These are phyloP conservation scores for Conus betulinus DNA, from an alignment of 1,140 invertebrate genomes.

Conservation along the genomic window DNA sequence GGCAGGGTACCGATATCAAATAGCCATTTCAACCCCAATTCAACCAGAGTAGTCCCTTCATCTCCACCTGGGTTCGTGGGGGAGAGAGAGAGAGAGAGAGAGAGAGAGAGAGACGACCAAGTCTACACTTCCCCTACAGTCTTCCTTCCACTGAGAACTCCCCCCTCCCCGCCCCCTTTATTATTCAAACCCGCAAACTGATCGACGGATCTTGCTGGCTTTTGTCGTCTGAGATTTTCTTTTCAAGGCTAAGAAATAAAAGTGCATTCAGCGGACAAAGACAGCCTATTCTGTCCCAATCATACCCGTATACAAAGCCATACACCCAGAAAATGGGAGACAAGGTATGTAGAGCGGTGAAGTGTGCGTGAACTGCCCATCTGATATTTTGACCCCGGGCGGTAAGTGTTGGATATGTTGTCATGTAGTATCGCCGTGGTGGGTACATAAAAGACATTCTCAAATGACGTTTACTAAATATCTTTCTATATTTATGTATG, in stretches of 20 bases:
- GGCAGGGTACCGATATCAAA: conserved; percentile 1
- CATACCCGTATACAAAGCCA: neutral
- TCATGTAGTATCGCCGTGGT: too few relatives aligned
- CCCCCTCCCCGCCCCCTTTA: neutral
- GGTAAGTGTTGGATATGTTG: too few relatives aligned
- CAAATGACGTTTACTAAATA: too few relatives aligned
- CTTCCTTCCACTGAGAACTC: neutral
- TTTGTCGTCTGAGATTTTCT: neutral
- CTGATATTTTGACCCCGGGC: neutral
- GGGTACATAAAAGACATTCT: too few relatives aligned
- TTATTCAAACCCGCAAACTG: neutral
- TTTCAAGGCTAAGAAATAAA: neutral
- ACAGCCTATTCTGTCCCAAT: neutral
- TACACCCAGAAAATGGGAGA: neutral
- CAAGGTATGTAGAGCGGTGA: neutral
- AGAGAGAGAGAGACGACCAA: neutral
- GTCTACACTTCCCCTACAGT: neutral
- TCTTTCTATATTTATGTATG: too few relatives aligned
- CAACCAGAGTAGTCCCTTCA: neutral
- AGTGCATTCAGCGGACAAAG: neutral
- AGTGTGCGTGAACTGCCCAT: neutral
- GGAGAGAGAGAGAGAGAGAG: too few relatives aligned
- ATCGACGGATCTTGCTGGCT: neutral
- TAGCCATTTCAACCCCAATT: neutral
- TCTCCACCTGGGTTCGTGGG: neutral